Base-by-base conservation (phyloP, 2,888 invertebrate species). In the Ceriagrion tenellum region DNA sequence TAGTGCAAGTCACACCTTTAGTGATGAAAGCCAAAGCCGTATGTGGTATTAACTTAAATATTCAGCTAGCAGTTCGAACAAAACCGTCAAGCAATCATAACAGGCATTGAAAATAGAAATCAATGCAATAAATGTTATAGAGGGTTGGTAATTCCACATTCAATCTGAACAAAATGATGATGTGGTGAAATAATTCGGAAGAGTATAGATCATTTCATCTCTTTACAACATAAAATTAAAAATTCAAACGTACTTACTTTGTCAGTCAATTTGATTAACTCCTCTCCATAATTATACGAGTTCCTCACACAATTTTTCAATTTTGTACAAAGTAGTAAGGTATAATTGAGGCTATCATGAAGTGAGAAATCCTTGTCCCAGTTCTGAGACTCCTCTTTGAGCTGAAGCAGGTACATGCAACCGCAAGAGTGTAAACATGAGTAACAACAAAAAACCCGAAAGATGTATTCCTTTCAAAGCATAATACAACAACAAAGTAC, bases 291-390 rank as follows among this genome's bases (percentile, higher is more conserved):
- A 23, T 89, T n/a, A 89, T 47, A 89, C n/a, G 23, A n/a, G 55
- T 55, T 26, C 55, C 18, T 47, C 55, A 89, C 23, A 26, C 55
- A n/a, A 55, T 89, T 55, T 26, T 89, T 89, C 18, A 89, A n/a
- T 10, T 89, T 89, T 26, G 26, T 55, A 26, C 89, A 89, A 26
- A 89, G 89, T 26, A 89, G n/a, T 47, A 89, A 89, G n/a, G 55
- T 47, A 55, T 89, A 89, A 23, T 89, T 89, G 18, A 89, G 89
- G 35, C n/a, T 89, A 89, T 89, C 89, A 55, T 10, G 55, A 89
- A 26, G 26, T 55, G 89, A n/a, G 55, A 89, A 55, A n/a, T 20
- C n/a, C 13, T 89, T n/a, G 13, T 35, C 18, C 81, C 81, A 30
- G 81, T 81, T 30, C 3, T 35, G 16, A 26, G 81, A 4, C 30